A percentile compares a stretch with the other conserved stretches of the same genome.
phyloP scores from a whole-genome alignment of 2,888 invertebrate genomes.

The Syrphus vitripennis region DNA sequence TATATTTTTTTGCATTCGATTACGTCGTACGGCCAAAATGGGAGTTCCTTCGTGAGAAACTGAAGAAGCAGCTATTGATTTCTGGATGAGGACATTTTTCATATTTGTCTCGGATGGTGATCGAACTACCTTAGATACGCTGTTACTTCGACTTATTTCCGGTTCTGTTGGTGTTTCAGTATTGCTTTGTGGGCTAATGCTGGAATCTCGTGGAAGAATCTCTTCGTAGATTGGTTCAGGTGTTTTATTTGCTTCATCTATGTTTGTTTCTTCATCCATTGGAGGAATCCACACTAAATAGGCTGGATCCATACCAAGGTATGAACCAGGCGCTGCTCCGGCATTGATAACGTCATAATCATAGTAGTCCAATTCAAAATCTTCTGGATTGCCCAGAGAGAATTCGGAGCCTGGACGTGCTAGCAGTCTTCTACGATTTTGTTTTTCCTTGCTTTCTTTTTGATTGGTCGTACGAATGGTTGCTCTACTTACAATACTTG shows the following conservation, averaged over 20 bases:
- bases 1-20: neutral
- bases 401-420: conserved; percentile 89
- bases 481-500: conserved; percentile 86
- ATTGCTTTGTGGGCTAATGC: conserved; percentile 84
- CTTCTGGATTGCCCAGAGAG: conserved; percentile 87
- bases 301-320: conserved; percentile 94
- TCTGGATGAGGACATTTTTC: conserved; percentile 72
- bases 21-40: conserved; percentile 18
- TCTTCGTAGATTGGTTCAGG: conserved; percentile 80
- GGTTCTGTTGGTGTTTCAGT: conserved; percentile 85
- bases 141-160: conserved; percentile 79
- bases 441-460: conserved; percentile 90
- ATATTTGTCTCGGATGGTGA: conserved; percentile 76
- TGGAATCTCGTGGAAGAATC: conserved; percentile 81
- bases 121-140: conserved; percentile 77
- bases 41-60: conserved; percentile 72
- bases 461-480: conserved; percentile 86
- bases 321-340: conserved; percentile 92
- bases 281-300: conserved; percentile 94
- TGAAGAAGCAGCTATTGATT: conserved; percentile 75
- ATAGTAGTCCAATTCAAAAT: conserved; percentile 93
- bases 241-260: conserved; percentile 83
- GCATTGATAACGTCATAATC: conserved; percentile 93
- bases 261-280: conserved; percentile 87
- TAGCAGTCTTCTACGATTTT: conserved; percentile 87